phyloP scores from a whole-genome alignment of 2,888 invertebrate species.

The Machimus atricapillus region DNA sequence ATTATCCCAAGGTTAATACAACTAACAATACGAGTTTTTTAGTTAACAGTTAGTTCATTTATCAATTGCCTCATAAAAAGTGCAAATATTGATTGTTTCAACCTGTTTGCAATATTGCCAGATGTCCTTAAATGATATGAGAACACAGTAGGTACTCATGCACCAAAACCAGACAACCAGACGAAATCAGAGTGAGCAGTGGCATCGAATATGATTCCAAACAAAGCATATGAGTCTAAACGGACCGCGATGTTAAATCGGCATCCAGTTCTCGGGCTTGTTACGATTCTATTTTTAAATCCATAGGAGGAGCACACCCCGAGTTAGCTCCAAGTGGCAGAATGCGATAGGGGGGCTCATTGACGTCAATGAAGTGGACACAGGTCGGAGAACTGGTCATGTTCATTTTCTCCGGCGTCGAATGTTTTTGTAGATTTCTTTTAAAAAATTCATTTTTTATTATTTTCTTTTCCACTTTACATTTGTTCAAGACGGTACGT shows the following conservation, averaged over 20 bases:
- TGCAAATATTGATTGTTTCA: not conserved
- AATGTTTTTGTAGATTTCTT: not conserved
- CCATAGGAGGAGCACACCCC: not conserved
- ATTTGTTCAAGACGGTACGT: not conserved
- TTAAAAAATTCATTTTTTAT: not conserved
- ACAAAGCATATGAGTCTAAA: not conserved
- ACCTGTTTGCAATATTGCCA: not conserved
- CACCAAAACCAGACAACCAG: not conserved
- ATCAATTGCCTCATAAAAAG: not conserved
- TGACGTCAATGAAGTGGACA: slow-evolving; percentile 17
- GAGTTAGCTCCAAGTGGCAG: not conserved
- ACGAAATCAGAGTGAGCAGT: not conserved
- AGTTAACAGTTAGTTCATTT: too few species aligned
- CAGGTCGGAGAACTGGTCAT: not conserved
- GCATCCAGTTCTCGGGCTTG: not conserved
- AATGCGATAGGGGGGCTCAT: not conserved
- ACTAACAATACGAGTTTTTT: not conserved
- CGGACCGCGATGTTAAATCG: not conserved
- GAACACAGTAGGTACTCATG: not conserved
- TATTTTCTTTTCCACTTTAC: not conserved
- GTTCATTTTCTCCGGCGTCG: not conserved
- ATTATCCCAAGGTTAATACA: not conserved
- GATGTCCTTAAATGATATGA: not conserved
- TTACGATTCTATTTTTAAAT: not conserved
- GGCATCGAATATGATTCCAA: not conserved